Base-by-base conservation (phyloP, 2,888 invertebrate species). In the Patella ulyssiponensis region DNA sequence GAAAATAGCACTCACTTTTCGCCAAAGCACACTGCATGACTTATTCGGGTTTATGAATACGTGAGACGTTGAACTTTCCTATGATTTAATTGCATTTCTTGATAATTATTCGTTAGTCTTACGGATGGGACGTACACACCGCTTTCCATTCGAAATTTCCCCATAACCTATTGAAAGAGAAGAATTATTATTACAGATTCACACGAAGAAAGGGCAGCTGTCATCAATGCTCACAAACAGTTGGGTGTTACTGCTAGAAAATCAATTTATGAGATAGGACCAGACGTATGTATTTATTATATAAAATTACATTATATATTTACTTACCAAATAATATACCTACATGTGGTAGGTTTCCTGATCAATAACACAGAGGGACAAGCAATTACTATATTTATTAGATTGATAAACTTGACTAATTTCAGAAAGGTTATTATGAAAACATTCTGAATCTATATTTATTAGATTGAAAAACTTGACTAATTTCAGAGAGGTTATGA, bases 141-240 rank as follows among this genome's bases (percentile, higher is more conserved):
- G 1, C 44, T 44, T 7, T 9, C 44, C 44, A 0, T 44, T 44
- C 9, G 9, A 44, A 44, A 5, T 44, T 44, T 44, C 44, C 33
- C 44, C 44, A 44, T 44, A 44, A 9, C 44, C 3, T 44, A 44
- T 44, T 44, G 7, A 44, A 44, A 44, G 44, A 0, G 44, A 44
- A 44, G 44, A 44, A 44, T 44, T 14, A 27, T 56, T 73, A n/a
- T 44, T 58, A 12, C 75, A 75, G 94, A 94, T 81, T 94, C 95
- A 12, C 92, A 93, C 14, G 96, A 96, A 87, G 97, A 98, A 91
- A 93, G 98, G 69, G 94, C 94, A 77, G 95, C 95, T 0, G 96
- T 97, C 96, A 92, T 96, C 77, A 95, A 95, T 91, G 98, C 97
- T 9, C 92, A 82, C 77, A 77, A 74, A 15, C 51, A 44, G 44